Base-by-base conservation (phyloP, 1,140 invertebrate genomes). In the Hermatobates lingyangjiaoensis region DNA sequence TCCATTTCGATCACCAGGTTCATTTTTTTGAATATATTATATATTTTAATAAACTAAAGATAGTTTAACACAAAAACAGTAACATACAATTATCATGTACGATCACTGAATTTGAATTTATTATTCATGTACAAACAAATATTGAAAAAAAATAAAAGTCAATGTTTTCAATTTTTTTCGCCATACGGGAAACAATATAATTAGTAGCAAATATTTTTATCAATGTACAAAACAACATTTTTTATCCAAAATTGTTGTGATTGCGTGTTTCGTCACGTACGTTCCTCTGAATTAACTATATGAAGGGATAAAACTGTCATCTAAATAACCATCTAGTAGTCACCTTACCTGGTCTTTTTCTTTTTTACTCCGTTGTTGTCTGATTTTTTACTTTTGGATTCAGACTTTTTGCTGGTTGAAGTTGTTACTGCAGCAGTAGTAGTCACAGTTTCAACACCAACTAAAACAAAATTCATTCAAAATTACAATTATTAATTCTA, bases 311-410 rank as follows among this genome's bases (percentile, higher is more conserved):
- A 50, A 42, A 39, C 14, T 18, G 30, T 34, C 30, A 34, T 34
- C 30, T 34, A 40, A 40, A 40, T 14, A 2, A 21, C 2, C n/a
- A n/a, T n/a, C n/a, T n/a, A 50, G 21, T 38, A 34, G 48, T 34
- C 12, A 34, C 60, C 64, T 64, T 66, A 90, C 87, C 87, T 84
- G 23, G 87, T 92, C 71, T 92, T 91, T 67, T 92, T 92, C 67
- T 92, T 91, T 61, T 91, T 91, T 2, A 88, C 84, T 25, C 83
- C 81, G 62, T 86, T 87, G 58, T 83, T 86, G 57, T 85, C 83
- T 55, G 72, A 75, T 64, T 89, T 89, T 65, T 89, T 90, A 64
- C 62, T 65, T 50, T 87, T 87, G 2, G 77, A 78, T 52, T 80
- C 77, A 18, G 70, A 69, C 57, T 82, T 82, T 64, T 80, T 83